Evolutionary conservation across 2,113 vertebrate genomes (phyloP).

Genomic region (Brachypteracias leptosomus): DNA sequence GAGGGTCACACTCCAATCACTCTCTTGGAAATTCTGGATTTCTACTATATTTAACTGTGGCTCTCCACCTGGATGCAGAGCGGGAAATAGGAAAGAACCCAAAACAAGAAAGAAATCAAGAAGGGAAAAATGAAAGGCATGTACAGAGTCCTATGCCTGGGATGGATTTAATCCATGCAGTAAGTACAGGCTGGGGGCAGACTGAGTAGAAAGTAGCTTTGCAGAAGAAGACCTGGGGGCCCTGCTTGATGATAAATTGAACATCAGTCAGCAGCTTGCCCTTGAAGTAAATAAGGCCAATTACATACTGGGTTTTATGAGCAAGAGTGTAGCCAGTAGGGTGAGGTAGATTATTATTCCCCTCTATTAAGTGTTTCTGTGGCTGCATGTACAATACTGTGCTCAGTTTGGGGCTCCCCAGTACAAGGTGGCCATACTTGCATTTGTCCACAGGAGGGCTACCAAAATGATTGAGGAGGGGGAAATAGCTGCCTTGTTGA

Average conservation of each 20-base stretch:
- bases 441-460: neutral
- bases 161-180: neutral
- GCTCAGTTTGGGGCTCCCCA: neutral
- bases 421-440: neutral
- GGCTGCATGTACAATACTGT: neutral
- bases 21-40: neutral
- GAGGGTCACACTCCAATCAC: neutral
- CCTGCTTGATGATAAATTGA: neutral
- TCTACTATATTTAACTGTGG: neutral
- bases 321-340: neutral
- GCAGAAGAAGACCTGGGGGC: neutral
- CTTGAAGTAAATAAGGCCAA: neutral
- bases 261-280: neutral
- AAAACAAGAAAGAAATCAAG: neutral
- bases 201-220: neutral
- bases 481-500: neutral
- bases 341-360: neutral
- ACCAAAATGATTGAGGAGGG: neutral
- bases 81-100: neutral
- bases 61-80: neutral
- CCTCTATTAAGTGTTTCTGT: neutral
- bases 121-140: neutral
- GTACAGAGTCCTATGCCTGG: fast-evolving
- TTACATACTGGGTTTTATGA: neutral
- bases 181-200: neutral